A percentile compares a stretch with the other conserved stretches of the same genome.
These are phyloP conservation scores for Agrochola lota DNA, from an alignment of 2,888 invertebrate species.

Conservation along the genomic window DNA sequence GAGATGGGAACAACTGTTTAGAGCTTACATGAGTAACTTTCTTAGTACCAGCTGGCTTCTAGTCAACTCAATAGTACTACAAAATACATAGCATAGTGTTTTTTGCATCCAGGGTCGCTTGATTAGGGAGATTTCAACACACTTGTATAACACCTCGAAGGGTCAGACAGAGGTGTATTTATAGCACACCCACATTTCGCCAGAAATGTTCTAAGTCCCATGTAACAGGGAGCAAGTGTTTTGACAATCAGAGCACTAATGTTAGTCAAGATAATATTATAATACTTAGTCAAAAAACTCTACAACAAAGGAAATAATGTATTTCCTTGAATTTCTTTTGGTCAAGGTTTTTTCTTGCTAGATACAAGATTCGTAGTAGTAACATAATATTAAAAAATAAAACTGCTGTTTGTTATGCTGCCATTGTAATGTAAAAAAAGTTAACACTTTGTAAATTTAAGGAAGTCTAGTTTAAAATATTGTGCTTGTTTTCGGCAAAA, in stretches of 20 bases:
- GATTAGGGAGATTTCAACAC: no score
- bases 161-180: no score
- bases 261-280: no score
- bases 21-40: not conserved
- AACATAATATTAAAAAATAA: not conserved
- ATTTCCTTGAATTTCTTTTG: slow-evolving; percentile 14
- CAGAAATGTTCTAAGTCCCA: no score
- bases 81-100: no score
- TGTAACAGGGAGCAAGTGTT: no score
- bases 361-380: not conserved
- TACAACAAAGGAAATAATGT: slow-evolving; percentile 1
- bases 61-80: no score
- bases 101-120: no score
- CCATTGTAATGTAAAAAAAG: not conserved
- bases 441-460: not conserved
- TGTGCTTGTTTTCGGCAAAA: not conserved
- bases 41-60: no score
- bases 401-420: not conserved
- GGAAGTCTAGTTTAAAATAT: not conserved
- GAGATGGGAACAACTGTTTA: not conserved
- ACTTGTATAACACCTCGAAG: no score
- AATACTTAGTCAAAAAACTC: not conserved
- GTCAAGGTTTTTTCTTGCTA: slow-evolving; percentile 12
- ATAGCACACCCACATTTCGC: no score
- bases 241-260: no score